phyloP scores from a whole-genome alignment of 2,113 vertebrate genomes.

The Poeciliopsis turrubarensis region DNA sequence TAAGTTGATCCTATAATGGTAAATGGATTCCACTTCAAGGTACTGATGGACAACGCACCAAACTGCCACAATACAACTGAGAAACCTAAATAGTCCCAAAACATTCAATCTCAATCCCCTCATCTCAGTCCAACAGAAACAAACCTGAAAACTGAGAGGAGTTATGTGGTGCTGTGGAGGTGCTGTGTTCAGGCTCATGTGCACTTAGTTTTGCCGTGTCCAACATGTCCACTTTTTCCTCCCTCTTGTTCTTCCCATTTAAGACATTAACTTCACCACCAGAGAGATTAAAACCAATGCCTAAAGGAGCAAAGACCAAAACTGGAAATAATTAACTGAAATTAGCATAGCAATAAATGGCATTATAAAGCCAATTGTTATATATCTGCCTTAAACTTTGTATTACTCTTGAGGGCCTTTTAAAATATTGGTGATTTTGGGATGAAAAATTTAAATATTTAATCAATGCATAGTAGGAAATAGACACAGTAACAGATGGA shows the following conservation, averaged over 20 bases:
- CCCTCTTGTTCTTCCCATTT: slow-evolving; percentile 59
- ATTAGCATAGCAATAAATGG: slow-evolving; percentile 79
- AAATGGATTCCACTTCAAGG: too few species aligned
- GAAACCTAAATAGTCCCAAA: background rate
- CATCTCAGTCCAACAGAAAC: background rate
- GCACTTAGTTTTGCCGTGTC: too few species aligned
- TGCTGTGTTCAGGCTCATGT: too few species aligned
- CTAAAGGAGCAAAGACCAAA: slow-evolving; percentile 76
- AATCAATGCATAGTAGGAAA: slow-evolving; percentile 9
- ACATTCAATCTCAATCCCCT: background rate
- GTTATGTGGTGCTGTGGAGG: too few species aligned
- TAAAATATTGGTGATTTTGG: slow-evolving; percentile 46
- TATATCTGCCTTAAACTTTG: slow-evolving; percentile 75
- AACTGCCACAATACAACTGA: too few species aligned
- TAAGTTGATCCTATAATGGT: background rate
- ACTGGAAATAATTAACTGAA: slow-evolving; percentile 80
- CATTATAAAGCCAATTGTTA: slow-evolving; percentile 75
- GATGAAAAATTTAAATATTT: slow-evolving; percentile 30
- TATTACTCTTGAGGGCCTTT: slow-evolving; percentile 62
- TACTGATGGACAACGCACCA: too few species aligned
- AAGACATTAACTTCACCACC: slow-evolving; percentile 75
- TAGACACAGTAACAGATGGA: too few species aligned
- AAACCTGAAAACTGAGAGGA: background rate
- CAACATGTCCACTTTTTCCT: slow-evolving; percentile 58
- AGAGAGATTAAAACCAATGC: slow-evolving; percentile 80